A percentile compares a stretch with the other conserved stretches of the same genome.
Evolutionary conservation across 2,888 invertebrate genomes (phyloP).

Genomic region (Dryococelus australis): DNA sequence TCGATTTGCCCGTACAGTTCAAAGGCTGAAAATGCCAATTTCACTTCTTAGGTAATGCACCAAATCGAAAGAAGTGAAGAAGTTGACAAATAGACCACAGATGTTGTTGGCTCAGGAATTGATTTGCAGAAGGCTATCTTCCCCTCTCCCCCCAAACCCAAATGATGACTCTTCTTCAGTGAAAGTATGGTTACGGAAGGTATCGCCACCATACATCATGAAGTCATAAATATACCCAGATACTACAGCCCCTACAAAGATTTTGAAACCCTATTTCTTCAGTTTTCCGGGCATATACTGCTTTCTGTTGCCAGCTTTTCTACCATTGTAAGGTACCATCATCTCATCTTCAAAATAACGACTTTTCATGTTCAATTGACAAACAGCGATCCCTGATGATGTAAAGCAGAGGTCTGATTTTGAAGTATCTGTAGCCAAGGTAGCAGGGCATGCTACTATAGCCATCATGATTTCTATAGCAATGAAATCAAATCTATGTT

Average conservation of each 20-base stretch:
- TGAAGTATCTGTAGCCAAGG: neutral
- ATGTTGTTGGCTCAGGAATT: too few relatives aligned
- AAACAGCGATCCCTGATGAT: neutral
- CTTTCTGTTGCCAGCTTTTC: neutral
- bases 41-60: too few relatives aligned
- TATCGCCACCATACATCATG: neutral
- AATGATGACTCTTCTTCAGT: neutral
- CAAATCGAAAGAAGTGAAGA: too few relatives aligned
- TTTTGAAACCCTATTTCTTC: neutral
- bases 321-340: neutral
- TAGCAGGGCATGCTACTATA: neutral
- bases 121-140: too few relatives aligned
- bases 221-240: neutral
- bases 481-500: neutral
- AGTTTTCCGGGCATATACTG: neutral
- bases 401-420: neutral
- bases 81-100: too few relatives aligned
- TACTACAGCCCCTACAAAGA: neutral
- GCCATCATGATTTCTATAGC: neutral
- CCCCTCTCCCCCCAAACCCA: neutral
- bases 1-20: too few relatives aligned
- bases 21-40: too few relatives aligned
- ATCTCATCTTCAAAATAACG: neutral
- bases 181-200: neutral
- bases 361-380: neutral